Base-by-base conservation (phyloP, 1,140 invertebrate species). In the Calosoma granatense region DNA sequence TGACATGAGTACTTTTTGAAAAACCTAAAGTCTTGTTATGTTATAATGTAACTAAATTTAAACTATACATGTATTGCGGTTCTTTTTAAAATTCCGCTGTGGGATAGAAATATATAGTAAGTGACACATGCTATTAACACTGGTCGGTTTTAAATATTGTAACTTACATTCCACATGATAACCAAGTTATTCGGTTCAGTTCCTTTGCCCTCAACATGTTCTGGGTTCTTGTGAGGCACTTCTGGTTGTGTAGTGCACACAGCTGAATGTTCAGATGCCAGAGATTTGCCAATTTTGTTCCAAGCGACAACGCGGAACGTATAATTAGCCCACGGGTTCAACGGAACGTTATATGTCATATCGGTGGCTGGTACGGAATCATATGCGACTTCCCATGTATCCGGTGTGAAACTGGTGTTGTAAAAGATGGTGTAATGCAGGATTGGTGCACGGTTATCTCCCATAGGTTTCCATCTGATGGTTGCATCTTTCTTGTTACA, bases 311-410 rank as follows among this genome's bases (percentile, higher is more conserved):
- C 91, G 36, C 95, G 78, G 80, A 97, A 98, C 0, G 94, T 98
- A 67, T 98, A 98, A 73, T 97, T 98, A 0, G 92, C 84, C 89
- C 91, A 97, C 0, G 94, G 93, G 51, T 82, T 86, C 79, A 97
- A 85, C 36, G 81, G 76, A 1, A 91, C 80, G 1, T 78, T 81
- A 64, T 86, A 90, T 1, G 82, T 83, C 55, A 78, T 84, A 64
- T 92, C 89, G 3, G 85, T 85, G n/a, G 87, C 83, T 11, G 91
- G 85, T 39, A 94, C 85, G 60, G 78, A 75, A 62, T 87, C 84
- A 60, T 76, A 83, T 1, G 86, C 82, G 55, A 79, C 76, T 71
- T 88, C 86, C 96, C 97, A 99, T 0, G 84, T 82, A 70, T 95
- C 93, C 0, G 92, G 92, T 12, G 89, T 91, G 70, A 97, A 97